Evolutionary conservation across 2,888 invertebrate species (phyloP), one percentile per base, ranked within the genome.

Genomic region (Colletes collaris): DNA sequence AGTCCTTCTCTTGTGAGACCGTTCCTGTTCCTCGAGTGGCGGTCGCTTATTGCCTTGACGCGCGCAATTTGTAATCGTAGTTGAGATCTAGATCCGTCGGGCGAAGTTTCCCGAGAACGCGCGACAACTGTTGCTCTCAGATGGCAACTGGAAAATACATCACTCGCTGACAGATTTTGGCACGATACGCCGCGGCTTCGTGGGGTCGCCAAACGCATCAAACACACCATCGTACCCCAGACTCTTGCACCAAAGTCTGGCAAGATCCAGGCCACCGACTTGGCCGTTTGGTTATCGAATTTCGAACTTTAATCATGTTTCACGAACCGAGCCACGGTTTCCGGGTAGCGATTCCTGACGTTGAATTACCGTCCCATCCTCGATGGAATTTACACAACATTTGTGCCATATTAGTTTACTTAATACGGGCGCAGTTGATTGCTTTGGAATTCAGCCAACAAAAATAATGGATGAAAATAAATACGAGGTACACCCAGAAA

Each of bases 51-150:
- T 16, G n/a, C 44, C n/a, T 37, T 58, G 67, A 58, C 67, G 35
- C 16, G 49, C 40, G n/a, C 27, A 63, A 63, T 46, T 81, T 50
- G 78, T 68, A 70, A 79, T 81, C 69, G 71, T 60, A 64, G 37
- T 40, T 19, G 71, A 81, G 69, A 81, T 85, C 83, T 72, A 63
- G 67, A 75, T 70, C 62, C 65, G 49, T 16, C 52, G 62, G 55
- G 27, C 16, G 67, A 83, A 83, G 79, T 85, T 83, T 71, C 77
- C 37, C 53, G 35, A n/a, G 52, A 10, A 10, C 10, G 60, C 60
- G 59, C 82, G 78, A 76, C 85, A 86, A 86, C 86, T 86, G 85
- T 86, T 86, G 85, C 85, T 85, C 71, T 19, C 58, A 49, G 64
- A 67, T 69, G 64, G 69, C 64, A 77, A 76, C 69, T 71, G 73